phyloP scores from a whole-genome alignment of 1,140 invertebrate species.

The Brachionus plicatilis region DNA sequence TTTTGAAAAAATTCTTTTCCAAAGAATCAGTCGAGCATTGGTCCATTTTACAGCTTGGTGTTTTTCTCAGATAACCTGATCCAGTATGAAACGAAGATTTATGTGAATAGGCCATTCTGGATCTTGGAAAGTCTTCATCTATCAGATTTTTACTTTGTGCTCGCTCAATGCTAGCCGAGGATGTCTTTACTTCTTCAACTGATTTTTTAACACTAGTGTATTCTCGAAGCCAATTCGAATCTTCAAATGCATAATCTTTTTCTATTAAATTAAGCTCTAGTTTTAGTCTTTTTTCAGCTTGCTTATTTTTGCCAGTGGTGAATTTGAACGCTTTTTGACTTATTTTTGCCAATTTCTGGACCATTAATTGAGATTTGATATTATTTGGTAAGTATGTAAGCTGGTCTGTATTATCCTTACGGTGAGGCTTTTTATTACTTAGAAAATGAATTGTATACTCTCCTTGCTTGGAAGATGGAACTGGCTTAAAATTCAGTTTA shows the following conservation, averaged over 20 bases:
- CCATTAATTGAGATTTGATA: neutral
- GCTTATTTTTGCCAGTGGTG: constrained; percentile 11
- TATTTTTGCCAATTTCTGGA: neutral
- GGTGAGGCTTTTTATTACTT: neutral
- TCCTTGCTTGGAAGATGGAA: neutral
- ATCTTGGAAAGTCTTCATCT: neutral
- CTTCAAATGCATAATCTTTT: constrained; percentile 13
- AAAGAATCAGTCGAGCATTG: neutral
- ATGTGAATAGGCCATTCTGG: neutral
- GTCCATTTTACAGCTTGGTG: neutral
- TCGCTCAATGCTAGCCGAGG: neutral
- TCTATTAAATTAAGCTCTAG: neutral
- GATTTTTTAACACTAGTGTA: neutral
- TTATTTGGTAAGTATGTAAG: neutral
- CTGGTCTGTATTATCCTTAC: neutral
- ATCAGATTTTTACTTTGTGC: neutral
- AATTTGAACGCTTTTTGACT: constrained; percentile 7
- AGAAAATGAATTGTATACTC: neutral
- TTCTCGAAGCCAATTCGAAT: constrained; percentile 1
- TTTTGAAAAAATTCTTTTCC: neutral
- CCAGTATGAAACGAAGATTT: neutral
- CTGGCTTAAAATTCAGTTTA: neutral
- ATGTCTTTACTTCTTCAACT: neutral
- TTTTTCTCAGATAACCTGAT: neutral
- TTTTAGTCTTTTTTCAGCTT: neutral